These are phyloP conservation scores for Bathynomus jamesi DNA, from an alignment of 1,140 invertebrate genomes.

Conservation along the genomic window DNA sequence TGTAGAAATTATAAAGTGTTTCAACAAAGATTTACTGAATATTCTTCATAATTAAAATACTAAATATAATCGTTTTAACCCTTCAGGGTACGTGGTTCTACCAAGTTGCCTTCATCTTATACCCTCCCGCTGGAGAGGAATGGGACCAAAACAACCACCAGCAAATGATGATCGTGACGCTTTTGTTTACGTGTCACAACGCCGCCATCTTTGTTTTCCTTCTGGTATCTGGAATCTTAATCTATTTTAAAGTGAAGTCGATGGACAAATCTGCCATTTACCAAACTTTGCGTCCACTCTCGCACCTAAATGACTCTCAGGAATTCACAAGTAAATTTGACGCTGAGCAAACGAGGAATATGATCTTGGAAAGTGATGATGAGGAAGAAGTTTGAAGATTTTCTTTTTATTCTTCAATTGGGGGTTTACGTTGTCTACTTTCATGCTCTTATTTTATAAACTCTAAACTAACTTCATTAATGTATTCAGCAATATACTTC, in stretches of 20 bases:
- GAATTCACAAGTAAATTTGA: slow-evolving; percentile 1
- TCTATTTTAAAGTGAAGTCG: slow-evolving; percentile 22
- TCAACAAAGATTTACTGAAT: no score
- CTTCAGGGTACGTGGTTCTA: slow-evolving; percentile 36
- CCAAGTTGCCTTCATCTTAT: slow-evolving; percentile 47
- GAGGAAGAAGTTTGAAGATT: slow-evolving; percentile 10
- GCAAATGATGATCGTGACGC: slow-evolving; percentile 48
- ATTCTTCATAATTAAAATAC: no score
- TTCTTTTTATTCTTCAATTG: no score
- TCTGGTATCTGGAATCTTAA: slow-evolving; percentile 4
- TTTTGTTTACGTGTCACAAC: slow-evolving; percentile 48
- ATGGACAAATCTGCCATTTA: slow-evolving; percentile 3
- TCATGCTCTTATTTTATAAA: no score
- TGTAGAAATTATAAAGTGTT: no score
- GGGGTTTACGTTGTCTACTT: no score
- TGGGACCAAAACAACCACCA: slow-evolving; percentile 46
- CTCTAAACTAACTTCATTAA: no score
- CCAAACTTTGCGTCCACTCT: neutral
- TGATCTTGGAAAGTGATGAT: slow-evolving; percentile 15
- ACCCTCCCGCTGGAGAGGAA: slow-evolving; percentile 43
- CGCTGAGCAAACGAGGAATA: slow-evolving; percentile 8
- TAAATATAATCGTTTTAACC: no score
- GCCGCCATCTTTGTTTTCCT: slow-evolving; percentile 37
- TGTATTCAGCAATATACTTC: no score
- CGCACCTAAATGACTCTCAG: neutral